Evolutionary conservation across 2,888 invertebrate genomes (phyloP), one percentile per base, ranked within the genome.

Genomic region (Rhabditophanes sp.): DNA sequence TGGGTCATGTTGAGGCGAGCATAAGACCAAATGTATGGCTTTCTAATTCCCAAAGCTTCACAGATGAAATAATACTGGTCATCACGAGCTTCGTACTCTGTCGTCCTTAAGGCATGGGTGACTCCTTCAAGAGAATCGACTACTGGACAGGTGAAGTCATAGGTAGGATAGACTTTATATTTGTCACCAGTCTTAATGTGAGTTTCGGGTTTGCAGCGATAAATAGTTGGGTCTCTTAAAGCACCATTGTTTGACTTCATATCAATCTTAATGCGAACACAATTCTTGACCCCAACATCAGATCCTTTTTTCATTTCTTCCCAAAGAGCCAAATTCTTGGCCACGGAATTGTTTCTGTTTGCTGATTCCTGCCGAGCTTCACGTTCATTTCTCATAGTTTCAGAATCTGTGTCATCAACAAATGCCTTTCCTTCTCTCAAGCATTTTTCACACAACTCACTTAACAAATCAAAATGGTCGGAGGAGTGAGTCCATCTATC

Each of bases 101-200:
- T 93, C 0, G 96, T 99, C 30, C 96, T 75, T 32, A 99, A 71
- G 0, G 88, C 84, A 65, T 99, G 96, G 0, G 96, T 99, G 12
- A 99, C 88, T 34, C 82, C 80, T 71, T 99, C 96, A 30, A 90
- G 74, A 11, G 87, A 79, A 69, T 99, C 96, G 30, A 99, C 93
- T 28, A 99, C 88, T 0, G 96, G 96, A 65, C 96, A 99, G 1
- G 96, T 90, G 72, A 99, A 99, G 71, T 99, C 96, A 64, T 99
- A 99, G 0, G 96, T 99, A 15, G 96, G 96, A 68, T 99, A 99
- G 0, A 88, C 90, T 64, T 88, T 93, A 72, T 93, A 99, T 69
- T 84, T 80, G 16, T 74, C 76, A 35, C 87, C 88, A 5, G 90
- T 93, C 18, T 81, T 74, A 0, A 90, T 83, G 71, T 99, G 96